phyloP scores from a whole-genome alignment of 2,113 vertebrate genomes.

The Oreochromis aureus region DNA sequence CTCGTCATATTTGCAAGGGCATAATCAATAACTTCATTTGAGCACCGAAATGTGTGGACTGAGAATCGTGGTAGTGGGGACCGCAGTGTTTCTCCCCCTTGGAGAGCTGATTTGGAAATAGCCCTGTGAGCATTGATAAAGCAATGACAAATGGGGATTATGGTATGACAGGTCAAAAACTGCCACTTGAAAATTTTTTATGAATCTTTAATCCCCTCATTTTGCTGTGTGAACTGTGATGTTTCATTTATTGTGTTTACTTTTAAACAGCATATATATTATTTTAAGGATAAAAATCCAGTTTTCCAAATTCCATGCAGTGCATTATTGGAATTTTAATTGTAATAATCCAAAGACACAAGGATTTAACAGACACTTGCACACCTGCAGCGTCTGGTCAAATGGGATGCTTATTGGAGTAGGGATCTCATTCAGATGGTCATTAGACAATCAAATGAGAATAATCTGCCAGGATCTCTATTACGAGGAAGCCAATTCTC shows the following conservation, averaged over 20 bases:
- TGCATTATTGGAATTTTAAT: background rate
- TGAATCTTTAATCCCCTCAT: slow-evolving; percentile 22
- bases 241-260: background rate
- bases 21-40: slow-evolving; percentile 61
- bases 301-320: background rate
- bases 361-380: slow-evolving; percentile 31
- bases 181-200: slow-evolving; percentile 35
- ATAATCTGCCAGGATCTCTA: slow-evolving; percentile 69
- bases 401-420: slow-evolving; percentile 48
- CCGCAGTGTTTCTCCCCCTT: slow-evolving; percentile 2
- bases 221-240: background rate
- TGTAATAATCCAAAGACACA: slow-evolving; percentile 19
- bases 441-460: slow-evolving; percentile 71
- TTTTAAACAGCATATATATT: background rate
- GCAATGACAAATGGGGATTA: slow-evolving; percentile 49
- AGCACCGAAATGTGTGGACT: background rate
- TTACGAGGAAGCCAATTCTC: slow-evolving; percentile 58
- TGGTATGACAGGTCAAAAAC: slow-evolving; percentile 55
- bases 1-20: slow-evolving; percentile 46
- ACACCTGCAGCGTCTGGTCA: slow-evolving; percentile 44
- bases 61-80: background rate
- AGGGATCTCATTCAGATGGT: slow-evolving; percentile 63
- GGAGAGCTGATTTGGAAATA: slow-evolving; percentile 30
- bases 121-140: slow-evolving; percentile 56
- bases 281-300: background rate